phyloP scores from a whole-genome alignment of 92 coral and sea anemone species.

The Palythoa grandis region DNA sequence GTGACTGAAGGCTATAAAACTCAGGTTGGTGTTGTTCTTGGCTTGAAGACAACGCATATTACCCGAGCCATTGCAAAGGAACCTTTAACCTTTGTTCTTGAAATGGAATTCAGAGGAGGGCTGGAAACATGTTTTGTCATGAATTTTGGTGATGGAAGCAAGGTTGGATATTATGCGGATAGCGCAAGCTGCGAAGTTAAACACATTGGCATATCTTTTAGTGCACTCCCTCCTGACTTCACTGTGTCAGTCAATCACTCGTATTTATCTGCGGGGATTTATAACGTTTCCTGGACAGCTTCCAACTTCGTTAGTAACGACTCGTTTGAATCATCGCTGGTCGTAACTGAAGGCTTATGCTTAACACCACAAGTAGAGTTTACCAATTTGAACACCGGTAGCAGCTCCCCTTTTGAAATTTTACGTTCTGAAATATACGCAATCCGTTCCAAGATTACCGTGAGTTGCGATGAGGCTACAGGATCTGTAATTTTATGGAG shows the following conservation, averaged over 20 bases:
- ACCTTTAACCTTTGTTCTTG: conserved; percentile 6
- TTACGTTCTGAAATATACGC: conserved; percentile 20
- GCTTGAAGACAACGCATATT: neutral
- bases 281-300: conserved; percentile 26
- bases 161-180: conserved; percentile 7
- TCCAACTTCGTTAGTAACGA: neutral
- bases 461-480: conserved; percentile 18
- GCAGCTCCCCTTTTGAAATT: conserved; percentile 13
- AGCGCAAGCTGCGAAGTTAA: conserved; percentile 6
- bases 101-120: conserved; percentile 27
- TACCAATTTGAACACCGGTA: conserved; percentile 20
- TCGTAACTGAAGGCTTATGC: conserved; percentile 14
- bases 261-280: conserved; percentile 12
- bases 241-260: neutral
- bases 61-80: conserved; percentile 10
- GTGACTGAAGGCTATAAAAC: neutral
- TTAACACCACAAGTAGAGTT: conserved; percentile 23
- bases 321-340: conserved; percentile 1
- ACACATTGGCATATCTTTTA: conserved; percentile 15
- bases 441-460: conserved; percentile 19
- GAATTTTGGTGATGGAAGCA: conserved; percentile 25
- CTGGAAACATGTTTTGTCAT: conserved; percentile 23
- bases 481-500: conserved; percentile 27
- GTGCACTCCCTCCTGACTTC: conserved; percentile 5
- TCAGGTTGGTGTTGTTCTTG: conserved; percentile 1